Percentiles rank a stretch among this genome's conserved stretches.
These are phyloP conservation scores for Himalopsyche anomala DNA, from an alignment of 2,888 invertebrate species.

Conservation along the genomic window DNA sequence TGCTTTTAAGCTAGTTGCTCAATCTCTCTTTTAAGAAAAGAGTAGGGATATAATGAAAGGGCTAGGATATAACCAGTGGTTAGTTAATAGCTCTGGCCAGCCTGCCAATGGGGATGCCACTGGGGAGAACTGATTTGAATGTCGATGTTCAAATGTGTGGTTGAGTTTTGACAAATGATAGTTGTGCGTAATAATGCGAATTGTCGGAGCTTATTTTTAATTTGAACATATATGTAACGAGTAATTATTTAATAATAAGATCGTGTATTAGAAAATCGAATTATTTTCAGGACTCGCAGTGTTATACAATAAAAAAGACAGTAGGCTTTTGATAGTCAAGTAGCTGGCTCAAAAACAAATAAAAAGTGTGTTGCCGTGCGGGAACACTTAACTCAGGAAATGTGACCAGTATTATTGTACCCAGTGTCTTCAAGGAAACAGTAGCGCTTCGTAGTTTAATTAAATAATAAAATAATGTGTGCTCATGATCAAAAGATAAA, in stretches of 20 bases:
- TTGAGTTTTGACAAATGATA: too few relatives aligned
- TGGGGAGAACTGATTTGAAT: too few relatives aligned
- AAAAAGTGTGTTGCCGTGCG: slow-evolving; percentile 45
- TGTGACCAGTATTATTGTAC: slow-evolving; percentile 52
- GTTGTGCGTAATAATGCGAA: too few relatives aligned
- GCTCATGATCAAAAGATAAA: too few relatives aligned
- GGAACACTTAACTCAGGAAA: slow-evolving; percentile 47
- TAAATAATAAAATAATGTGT: neutral
- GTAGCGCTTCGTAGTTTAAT: slow-evolving; percentile 39
- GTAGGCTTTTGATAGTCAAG: slow-evolving; percentile 10
- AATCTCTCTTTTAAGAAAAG: too few relatives aligned
- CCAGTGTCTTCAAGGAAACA: slow-evolving; percentile 43
- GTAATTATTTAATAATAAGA: neutral
- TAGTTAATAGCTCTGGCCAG: too few relatives aligned
- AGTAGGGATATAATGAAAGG: too few relatives aligned
- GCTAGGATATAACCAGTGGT: too few relatives aligned
- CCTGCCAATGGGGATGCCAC: too few relatives aligned
- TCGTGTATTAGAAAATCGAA: neutral
- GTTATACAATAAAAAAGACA: neutral
- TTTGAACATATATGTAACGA: neutral
- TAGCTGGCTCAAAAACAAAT: slow-evolving; percentile 56
- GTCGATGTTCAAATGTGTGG: too few relatives aligned
- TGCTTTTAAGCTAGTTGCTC: too few relatives aligned
- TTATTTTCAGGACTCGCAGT: neutral
- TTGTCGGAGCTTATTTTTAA: neutral